phyloP scores from a whole-genome alignment of 2,797 vertebrate genomes.

The Capromys pilorides region DNA sequence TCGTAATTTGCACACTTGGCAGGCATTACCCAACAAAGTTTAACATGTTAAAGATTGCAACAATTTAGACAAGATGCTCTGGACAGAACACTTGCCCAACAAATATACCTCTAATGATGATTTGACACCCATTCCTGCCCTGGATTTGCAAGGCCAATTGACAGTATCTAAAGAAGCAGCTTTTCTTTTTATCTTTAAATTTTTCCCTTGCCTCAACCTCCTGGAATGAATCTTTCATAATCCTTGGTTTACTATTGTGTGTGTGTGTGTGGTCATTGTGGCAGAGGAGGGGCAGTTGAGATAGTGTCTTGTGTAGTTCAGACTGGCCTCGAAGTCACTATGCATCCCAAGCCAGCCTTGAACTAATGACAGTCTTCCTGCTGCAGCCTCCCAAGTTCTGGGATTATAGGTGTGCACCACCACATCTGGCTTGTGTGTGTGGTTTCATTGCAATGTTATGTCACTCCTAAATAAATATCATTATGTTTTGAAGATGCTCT shows the following conservation, averaged over 20 bases:
- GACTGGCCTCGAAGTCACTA: too few relatives aligned
- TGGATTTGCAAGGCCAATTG: background rate
- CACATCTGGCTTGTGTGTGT: background rate
- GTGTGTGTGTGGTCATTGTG: too few relatives aligned
- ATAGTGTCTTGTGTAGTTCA: too few relatives aligned
- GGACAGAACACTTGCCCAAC: background rate
- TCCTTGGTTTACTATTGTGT: background rate
- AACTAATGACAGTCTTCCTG: too few relatives aligned
- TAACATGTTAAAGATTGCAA: background rate
- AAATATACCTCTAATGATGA: background rate
- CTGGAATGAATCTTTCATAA: background rate
- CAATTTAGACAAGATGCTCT: background rate
- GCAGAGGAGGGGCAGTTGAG: too few relatives aligned
- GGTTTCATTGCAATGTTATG: background rate
- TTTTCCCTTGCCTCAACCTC: too few relatives aligned
- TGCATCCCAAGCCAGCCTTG: too few relatives aligned
- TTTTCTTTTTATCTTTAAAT: background rate
- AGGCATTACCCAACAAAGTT: background rate
- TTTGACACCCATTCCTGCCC: background rate
- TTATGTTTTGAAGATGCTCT: background rate
- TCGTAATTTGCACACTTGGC: background rate
- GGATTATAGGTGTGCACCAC: background rate
- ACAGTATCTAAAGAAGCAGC: background rate
- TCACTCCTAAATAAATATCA: background rate
- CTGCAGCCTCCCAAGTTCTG: background rate